Percentiles rank a stretch among this genome's conserved stretches.
Conservation (phyloP, 2,113 vertebrate genomes). For the Seriola dumerili region DNA sequence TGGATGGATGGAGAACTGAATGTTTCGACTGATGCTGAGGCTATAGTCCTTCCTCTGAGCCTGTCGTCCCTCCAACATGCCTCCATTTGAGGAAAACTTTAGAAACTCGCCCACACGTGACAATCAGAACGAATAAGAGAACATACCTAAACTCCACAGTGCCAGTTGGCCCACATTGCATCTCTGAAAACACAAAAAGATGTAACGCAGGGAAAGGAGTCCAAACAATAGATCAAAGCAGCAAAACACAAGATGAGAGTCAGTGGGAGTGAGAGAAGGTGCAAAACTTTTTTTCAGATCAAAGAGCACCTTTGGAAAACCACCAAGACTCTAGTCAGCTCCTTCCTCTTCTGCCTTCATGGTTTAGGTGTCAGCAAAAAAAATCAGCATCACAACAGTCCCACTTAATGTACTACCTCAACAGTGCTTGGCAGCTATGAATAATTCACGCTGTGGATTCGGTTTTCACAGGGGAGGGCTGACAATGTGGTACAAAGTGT, state of each 20-base stretch:
- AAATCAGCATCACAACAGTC: background rate
- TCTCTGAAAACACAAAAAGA: background rate
- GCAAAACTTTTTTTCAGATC: conserved; percentile 25
- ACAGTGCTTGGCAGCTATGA: background rate
- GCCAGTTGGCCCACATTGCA: background rate
- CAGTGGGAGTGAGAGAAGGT: conserved; percentile 20
- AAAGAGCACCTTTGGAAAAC: conserved; percentile 31
- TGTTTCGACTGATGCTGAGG: background rate
- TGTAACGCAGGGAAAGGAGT: background rate
- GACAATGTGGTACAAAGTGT: background rate
- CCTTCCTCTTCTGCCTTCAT: background rate
- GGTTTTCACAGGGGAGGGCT: background rate
- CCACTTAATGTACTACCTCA: background rate
- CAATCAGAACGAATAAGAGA: background rate
- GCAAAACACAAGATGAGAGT: background rate
- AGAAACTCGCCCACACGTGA: background rate
- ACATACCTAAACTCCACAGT: background rate
- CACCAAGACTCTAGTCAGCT: conserved; percentile 18
- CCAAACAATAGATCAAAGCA: conserved; percentile 25
- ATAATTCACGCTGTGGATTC: background rate
- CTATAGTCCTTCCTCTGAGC: background rate
- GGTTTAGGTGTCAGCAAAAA: conserved; percentile 12
- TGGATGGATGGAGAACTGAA: too few species aligned
- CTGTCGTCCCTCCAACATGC: background rate
- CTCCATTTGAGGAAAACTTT: background rate